These are phyloP conservation scores for Ammospiza nelsoni DNA, from an alignment of 2,113 vertebrate species.

Conservation along the genomic window DNA sequence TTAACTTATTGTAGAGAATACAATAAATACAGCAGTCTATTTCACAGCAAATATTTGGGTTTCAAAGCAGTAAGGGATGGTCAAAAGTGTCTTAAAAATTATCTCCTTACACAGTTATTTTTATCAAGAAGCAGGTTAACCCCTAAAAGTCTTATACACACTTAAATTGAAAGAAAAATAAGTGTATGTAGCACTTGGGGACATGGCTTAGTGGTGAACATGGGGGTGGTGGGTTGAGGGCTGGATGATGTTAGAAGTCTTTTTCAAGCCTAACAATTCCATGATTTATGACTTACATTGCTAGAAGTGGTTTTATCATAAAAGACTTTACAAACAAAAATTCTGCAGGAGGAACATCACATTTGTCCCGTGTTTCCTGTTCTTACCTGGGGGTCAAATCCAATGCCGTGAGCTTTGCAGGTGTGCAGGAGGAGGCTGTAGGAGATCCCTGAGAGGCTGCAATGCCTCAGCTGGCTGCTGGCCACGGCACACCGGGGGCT, in stretches of 20 bases:
- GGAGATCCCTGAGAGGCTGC: constrained; percentile 79
- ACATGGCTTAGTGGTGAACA: background rate
- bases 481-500: constrained; percentile 73
- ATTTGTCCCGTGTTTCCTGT: background rate
- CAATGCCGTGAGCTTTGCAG: constrained; percentile 82
- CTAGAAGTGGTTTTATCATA: background rate
- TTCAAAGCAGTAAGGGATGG: background rate
- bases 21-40: background rate
- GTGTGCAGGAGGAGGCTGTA: constrained; percentile 81
- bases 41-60: background rate
- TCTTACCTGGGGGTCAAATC: constrained; percentile 86
- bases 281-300: background rate
- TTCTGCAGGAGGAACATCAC: background rate
- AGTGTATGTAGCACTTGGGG: too few species aligned
- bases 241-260: background rate
- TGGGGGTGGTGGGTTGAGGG: background rate
- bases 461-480: constrained; percentile 81
- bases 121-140: background rate
- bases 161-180: background rate
- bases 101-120: background rate
- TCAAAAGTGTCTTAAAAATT: background rate
- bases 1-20: background rate
- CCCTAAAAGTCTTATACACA: background rate
- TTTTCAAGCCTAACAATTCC: background rate
- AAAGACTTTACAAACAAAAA: background rate